Percentiles rank a stretch among this genome's conserved stretches.
Evolutionary conservation across 2,888 invertebrate genomes (phyloP).

Genomic region (Ligdia adustata): DNA sequence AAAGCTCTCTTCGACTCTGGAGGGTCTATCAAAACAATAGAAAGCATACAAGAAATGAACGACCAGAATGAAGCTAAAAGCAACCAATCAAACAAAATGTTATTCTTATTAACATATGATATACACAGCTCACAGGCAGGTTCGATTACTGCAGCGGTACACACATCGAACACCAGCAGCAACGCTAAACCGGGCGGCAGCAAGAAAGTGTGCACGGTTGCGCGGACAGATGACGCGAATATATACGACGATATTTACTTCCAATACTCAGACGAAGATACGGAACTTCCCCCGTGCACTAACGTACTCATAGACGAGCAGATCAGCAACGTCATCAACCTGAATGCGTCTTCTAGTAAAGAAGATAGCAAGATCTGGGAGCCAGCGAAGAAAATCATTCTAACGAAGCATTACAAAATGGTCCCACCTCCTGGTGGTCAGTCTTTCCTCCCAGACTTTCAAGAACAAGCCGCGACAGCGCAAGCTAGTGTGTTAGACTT

Average conservation of each 20-base stretch:
- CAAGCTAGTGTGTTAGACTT: conserved; percentile 71
- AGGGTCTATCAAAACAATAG: conserved; percentile 58
- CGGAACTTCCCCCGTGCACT: conserved; percentile 79
- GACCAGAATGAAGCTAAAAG: conserved; percentile 89
- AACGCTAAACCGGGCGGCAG: conserved; percentile 81
- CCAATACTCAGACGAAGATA: conserved; percentile 85
- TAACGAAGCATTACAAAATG: conserved; percentile 69
- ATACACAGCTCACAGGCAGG: conserved; percentile 85
- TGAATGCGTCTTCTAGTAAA: conserved; percentile 77
- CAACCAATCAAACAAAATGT: conserved; percentile 70
- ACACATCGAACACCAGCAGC: conserved; percentile 72
- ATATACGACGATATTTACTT: conserved; percentile 79
- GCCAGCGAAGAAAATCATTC: conserved; percentile 69
- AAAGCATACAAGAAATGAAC: conserved; percentile 89
- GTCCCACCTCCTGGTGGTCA: conserved; percentile 58
- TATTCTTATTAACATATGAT: conserved; percentile 88
- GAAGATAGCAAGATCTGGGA: conserved; percentile 75
- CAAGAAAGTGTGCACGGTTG: conserved; percentile 74
- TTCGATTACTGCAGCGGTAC: conserved; percentile 73
- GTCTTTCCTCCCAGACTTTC: conserved; percentile 64
- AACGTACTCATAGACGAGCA: conserved; percentile 74
- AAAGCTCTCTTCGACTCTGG: conserved; percentile 73
- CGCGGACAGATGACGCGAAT: conserved; percentile 66
- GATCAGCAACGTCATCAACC: conserved; percentile 80
- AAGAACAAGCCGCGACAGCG: conserved; percentile 52